Base-by-base conservation (phyloP, 2,888 invertebrate genomes). In the Tachystola acroxantha region DNA sequence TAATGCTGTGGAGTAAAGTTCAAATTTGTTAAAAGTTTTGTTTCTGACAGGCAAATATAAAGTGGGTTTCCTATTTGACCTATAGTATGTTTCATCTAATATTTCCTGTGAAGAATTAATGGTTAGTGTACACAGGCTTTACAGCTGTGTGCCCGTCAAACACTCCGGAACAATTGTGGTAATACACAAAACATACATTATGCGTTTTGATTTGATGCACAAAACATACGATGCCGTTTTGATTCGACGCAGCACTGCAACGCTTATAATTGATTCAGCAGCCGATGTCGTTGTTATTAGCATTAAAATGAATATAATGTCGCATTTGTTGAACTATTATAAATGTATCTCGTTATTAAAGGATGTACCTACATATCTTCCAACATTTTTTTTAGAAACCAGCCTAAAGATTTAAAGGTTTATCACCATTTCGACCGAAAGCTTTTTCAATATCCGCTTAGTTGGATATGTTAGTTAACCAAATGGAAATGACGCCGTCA, bases 61-160 rank as follows among this genome's bases (percentile, higher is more conserved):
- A 32, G 39, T 42, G 37, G 46, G 46, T 47, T 51, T 50, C 43
- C 37, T 71, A 55, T 72, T n/a, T 70, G 65, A 69, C 65, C 59
- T 51, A 65, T n/a, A n/a, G n/a, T n/a, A n/a, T 55, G 64, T 61
- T 63, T 64, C 59, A 63, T 64, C 65, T 66, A 60, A 53, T 45
- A 61, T 41, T 75, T 70, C 69, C 68, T 64, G 66, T 66, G 65
- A 69, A 70, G 64, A 64, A 71, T 75, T 68, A 67, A 68, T 64
- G 56, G 62, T 53, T 55, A 55, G 66, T 65, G 53, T 50, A 57
- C 53, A 55, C 53, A 65, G 55, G 62, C 53, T 64, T 67, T 62
- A 69, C 57, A 61, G 56, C 57, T 66, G 66, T 72, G 43, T 63
- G 50, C 52, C 45, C 42, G 48, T 48, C 60, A 67, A 71, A 73